Conservation (phyloP, 2,113 vertebrate species). For the Gopherus flavomarginatus region DNA sequence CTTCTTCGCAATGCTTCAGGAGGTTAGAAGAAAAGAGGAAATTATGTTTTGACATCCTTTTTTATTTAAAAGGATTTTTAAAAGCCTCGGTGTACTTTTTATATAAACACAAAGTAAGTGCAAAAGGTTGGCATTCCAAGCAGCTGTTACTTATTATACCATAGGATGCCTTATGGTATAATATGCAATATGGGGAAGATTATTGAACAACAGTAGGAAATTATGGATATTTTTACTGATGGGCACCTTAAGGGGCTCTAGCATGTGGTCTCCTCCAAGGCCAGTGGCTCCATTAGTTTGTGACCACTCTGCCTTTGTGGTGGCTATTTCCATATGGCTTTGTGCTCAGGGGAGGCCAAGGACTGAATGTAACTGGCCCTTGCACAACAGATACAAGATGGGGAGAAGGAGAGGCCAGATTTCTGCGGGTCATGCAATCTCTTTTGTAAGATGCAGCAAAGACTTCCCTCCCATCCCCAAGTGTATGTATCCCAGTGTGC, state of each 20-base stretch:
- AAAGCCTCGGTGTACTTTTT: conserved; percentile 9
- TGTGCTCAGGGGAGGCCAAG: too few relatives aligned
- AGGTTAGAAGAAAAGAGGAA: conserved; percentile 15
- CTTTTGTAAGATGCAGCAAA: too few relatives aligned
- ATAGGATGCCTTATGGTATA: neutral
- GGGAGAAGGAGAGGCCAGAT: too few relatives aligned
- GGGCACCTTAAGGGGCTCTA: fast-evolving
- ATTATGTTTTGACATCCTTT: conserved; percentile 58
- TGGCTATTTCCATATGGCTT: neutral
- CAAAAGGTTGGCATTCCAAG: neutral
- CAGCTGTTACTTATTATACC: conserved; percentile 1
- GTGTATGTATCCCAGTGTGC: too few relatives aligned
- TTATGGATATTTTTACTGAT: neutral
- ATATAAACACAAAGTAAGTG: conserved; percentile 26
- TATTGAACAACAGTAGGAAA: neutral
- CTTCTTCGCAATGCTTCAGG: conserved; percentile 20
- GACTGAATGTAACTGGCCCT: too few relatives aligned
- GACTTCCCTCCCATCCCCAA: too few relatives aligned
- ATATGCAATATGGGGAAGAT: neutral
- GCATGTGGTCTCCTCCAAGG: fast-evolving
- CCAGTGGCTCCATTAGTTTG: neutral
- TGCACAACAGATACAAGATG: too few relatives aligned
- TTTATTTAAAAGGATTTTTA: conserved; percentile 4
- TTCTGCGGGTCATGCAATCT: too few relatives aligned
- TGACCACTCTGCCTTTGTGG: neutral